Conservation (phyloP, 2,113 vertebrate genomes). For the Capricornis sumatraensis region DNA sequence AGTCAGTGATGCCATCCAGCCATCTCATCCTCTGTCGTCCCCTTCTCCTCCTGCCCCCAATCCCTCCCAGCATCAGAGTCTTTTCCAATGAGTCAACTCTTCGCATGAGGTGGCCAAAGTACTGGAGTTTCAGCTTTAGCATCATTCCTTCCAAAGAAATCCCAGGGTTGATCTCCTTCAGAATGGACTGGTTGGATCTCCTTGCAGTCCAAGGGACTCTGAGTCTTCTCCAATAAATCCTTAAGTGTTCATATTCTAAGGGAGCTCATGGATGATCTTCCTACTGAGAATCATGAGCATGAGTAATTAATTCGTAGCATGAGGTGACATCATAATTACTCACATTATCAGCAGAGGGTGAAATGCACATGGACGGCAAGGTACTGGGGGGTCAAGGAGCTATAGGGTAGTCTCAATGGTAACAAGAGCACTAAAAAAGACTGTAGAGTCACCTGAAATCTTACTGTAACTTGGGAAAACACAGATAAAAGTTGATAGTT, state of each 20-base stretch:
- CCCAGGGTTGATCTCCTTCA: too few relatives aligned
- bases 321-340: background rate
- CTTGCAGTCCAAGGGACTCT: too few relatives aligned
- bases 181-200: too few relatives aligned
- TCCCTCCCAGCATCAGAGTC: too few relatives aligned
- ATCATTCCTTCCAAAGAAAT: too few relatives aligned
- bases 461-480: background rate
- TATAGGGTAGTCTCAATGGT: background rate
- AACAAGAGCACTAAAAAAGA: background rate
- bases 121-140: too few relatives aligned
- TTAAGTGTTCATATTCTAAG: background rate
- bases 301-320: background rate
- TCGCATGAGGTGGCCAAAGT: too few relatives aligned
- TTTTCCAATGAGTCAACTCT: too few relatives aligned
- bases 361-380: background rate
- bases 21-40: too few relatives aligned
- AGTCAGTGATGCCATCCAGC: too few relatives aligned
- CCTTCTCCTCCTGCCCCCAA: too few relatives aligned
- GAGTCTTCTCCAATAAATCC: background rate
- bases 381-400: background rate
- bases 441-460: background rate
- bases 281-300: background rate
- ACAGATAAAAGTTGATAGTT: background rate
- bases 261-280: background rate
- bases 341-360: background rate